Base-by-base conservation (phyloP, 2,113 vertebrate species). In the Sorex fumeus region DNA sequence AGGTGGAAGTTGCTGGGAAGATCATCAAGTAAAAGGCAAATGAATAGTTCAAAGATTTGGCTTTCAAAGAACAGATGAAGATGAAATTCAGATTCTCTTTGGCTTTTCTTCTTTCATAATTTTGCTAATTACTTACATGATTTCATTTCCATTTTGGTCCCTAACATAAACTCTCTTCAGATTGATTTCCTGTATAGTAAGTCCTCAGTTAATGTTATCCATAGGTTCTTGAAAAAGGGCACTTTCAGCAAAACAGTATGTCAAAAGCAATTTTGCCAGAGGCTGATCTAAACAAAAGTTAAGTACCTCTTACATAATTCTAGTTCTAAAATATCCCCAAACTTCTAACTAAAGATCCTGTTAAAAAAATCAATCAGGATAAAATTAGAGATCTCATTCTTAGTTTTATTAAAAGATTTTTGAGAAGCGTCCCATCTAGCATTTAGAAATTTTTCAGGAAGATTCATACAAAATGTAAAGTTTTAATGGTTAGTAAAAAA, bases 71-170 rank as follows among this genome's bases (percentile, higher is more conserved):
- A 70, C 79, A 45, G 40, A 88, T 9, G 50, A 79, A 67, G n/a
- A 77, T 18, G 36, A 25, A 85, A 81, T 90, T 93, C 13, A 93
- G 71, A 30, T 93, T 70, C 32, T 78, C 0, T 40, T 81, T 71
- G 6, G 1, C 50, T 64, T 74, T 27, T 60, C 74, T 67, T 11
- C 32, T 40, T 72, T 13, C 32, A 6, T 81, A 84, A 25, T 60
- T 16, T 34, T 82, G 36, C 36, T 79, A 71, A 74, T 87, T 80
- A 60, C 32, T 53, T 90, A 28, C 72, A 11, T 50, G 40, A 53
- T 77, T 83, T 92, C 36, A 87, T 50, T 93, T 93, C 47, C 36
- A 36, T 75, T 64, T 71, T 83, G 13, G 71, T 90, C 6, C n/a
- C 87, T 62, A 45, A 30, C 2, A 25, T n/a, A 45, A 81, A 69